phyloP scores from a whole-genome alignment of 1,140 invertebrate genomes.

The Bombus difficillimus region DNA sequence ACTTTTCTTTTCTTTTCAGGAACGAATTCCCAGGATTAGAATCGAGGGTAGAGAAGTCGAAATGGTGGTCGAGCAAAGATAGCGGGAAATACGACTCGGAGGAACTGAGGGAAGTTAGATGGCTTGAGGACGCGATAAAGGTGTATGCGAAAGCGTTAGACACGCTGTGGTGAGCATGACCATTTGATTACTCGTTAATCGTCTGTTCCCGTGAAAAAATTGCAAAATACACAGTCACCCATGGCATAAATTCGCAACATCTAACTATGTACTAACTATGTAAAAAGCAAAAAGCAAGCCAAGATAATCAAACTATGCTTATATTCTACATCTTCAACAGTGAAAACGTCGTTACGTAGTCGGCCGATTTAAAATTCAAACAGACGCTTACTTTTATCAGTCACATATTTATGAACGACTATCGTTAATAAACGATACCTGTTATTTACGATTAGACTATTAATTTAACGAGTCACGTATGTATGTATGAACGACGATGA shows the following conservation, averaged over 20 bases:
- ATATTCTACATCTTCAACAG: no score
- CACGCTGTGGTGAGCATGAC: slow-evolving; percentile 69
- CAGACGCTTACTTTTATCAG: no score
- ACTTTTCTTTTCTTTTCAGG: slow-evolving; percentile 50
- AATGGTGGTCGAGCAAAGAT: slow-evolving; percentile 71
- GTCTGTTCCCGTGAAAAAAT: not conserved
- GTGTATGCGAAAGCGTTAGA: slow-evolving; percentile 74
- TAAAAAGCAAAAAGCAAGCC: not conserved
- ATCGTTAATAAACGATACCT: no score
- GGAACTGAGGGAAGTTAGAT: slow-evolving; percentile 74
- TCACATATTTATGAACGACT: no score
- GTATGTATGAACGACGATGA: no score
- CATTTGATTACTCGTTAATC: not conserved
- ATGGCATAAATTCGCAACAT: not conserved
- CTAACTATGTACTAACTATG: not conserved
- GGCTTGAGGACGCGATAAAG: slow-evolving; percentile 75
- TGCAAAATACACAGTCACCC: not conserved
- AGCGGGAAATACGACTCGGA: slow-evolving; percentile 68
- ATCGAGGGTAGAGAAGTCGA: slow-evolving; percentile 71
- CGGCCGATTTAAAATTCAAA: no score
- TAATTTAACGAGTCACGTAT: no score
- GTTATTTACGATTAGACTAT: no score
- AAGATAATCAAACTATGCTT: not conserved
- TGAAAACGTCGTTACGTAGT: no score
- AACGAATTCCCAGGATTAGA: slow-evolving; percentile 70